Evolutionary conservation across 2,888 invertebrate genomes (phyloP).

Genomic region (Polyommatus icarus): DNA sequence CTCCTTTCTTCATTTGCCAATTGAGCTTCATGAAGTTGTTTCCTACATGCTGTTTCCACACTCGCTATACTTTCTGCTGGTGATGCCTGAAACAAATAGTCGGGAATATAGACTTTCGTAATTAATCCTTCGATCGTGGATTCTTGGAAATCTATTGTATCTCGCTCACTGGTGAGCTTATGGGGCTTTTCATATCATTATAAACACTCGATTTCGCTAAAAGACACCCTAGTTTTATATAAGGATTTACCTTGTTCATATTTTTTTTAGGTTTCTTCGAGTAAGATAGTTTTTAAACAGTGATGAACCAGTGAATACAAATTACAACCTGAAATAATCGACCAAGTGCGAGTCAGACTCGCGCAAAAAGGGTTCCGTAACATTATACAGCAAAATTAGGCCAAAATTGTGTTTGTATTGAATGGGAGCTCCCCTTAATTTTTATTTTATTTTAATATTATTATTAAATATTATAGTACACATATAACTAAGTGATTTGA

Average conservation of each 20-base stretch:
- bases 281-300: not conserved
- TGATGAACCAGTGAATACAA: not conserved
- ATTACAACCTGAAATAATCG: not conserved
- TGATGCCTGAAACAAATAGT: not conserved
- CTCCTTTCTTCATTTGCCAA: not conserved
- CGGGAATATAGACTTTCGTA: not conserved
- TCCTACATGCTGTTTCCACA: not conserved
- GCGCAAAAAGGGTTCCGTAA: too few relatives aligned
- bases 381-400: too few relatives aligned
- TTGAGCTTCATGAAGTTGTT: not conserved
- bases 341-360: too few relatives aligned
- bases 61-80: not conserved
- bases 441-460: too few relatives aligned
- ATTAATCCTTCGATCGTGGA: not conserved
- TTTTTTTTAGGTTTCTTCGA: slow-evolving; percentile 14
- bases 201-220: slow-evolving; percentile 1
- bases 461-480: too few relatives aligned
- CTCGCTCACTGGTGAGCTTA: too few relatives aligned
- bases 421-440: too few relatives aligned
- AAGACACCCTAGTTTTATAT: slow-evolving; percentile 5
- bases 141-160: not conserved
- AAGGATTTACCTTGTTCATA: slow-evolving; percentile 4
- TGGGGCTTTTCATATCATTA: not conserved
- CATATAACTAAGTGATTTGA: too few relatives aligned
- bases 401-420: too few relatives aligned